These are phyloP conservation scores for Paralichthys olivaceus DNA, from an alignment of 2,113 vertebrate species.

Conservation along the genomic window DNA sequence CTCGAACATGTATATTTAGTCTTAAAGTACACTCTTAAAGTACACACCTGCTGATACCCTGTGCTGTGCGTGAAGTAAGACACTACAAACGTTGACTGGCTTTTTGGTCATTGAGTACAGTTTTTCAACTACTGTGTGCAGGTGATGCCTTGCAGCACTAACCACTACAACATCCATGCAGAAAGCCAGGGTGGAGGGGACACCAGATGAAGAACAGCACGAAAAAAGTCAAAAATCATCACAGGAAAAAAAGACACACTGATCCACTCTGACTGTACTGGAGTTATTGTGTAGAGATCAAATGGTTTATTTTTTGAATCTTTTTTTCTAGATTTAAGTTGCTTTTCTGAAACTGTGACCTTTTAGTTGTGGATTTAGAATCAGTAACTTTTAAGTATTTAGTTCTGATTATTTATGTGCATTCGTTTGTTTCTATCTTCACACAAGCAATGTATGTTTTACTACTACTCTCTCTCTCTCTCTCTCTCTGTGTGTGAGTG, in stretches of 20 bases:
- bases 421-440: not conserved
- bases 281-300: not conserved
- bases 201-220: slow-evolving; percentile 14
- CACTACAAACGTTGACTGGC: too few relatives aligned
- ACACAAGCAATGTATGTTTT: not conserved
- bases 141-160: slow-evolving; percentile 25
- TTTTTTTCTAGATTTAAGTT: not conserved
- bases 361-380: slow-evolving; percentile 1
- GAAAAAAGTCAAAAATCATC: slow-evolving; percentile 1
- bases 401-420: not conserved
- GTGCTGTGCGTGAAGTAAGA: too few relatives aligned
- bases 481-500: not conserved
- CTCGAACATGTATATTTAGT: too few relatives aligned
- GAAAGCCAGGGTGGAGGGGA: slow-evolving; percentile 4
- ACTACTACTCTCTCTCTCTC: not conserved
- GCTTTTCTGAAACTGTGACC: not conserved
- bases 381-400: not conserved
- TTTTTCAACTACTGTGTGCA: slow-evolving; percentile 7
- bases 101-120: too few relatives aligned
- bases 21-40: too few relatives aligned
- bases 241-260: not conserved
- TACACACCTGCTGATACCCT: too few relatives aligned
- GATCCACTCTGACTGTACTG: not conserved
- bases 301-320: not conserved
- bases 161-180: slow-evolving; percentile 11